These are phyloP conservation scores for Reinhardtius hippoglossoides DNA, from an alignment of 2,113 vertebrate genomes.

Conservation along the genomic window DNA sequence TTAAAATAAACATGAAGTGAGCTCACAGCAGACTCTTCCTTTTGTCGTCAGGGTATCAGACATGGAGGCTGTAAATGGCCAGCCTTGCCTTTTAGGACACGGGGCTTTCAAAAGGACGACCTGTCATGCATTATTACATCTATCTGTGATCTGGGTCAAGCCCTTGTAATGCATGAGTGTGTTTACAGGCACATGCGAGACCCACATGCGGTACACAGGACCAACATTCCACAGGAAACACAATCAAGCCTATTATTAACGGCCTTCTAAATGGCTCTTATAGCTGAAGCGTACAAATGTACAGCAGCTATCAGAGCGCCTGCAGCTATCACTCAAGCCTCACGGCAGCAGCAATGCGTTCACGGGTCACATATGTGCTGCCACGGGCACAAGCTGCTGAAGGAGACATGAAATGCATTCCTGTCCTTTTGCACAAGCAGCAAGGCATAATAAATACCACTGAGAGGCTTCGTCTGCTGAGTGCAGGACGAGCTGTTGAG, in stretches of 20 bases:
- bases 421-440: slow-evolving; percentile 55
- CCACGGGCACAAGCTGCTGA: slow-evolving; percentile 47
- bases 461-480: slow-evolving; percentile 30
- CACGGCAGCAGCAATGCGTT: slow-evolving; percentile 5
- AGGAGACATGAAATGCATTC: slow-evolving; percentile 47
- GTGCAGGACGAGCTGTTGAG: slow-evolving; percentile 23
- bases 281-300: slow-evolving; percentile 26
- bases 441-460: slow-evolving; percentile 49
- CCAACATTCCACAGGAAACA: slow-evolving; percentile 48
- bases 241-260: slow-evolving; percentile 64
- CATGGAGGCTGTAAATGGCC: slow-evolving; percentile 56
- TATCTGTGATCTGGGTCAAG: slow-evolving; percentile 80
- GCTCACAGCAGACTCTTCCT: background rate
- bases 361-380: slow-evolving; percentile 38
- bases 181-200: slow-evolving; percentile 59
- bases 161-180: slow-evolving; percentile 72
- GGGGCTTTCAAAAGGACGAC: slow-evolving; percentile 79
- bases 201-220: slow-evolving; percentile 26
- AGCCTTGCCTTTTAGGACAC: slow-evolving; percentile 67
- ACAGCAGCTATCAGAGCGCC: slow-evolving; percentile 23
- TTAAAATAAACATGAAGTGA: background rate
- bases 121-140: slow-evolving; percentile 78
- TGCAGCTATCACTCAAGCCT: slow-evolving; percentile 38
- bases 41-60: slow-evolving; percentile 41
- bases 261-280: slow-evolving; percentile 34